Evolutionary conservation across 2,113 vertebrate species (phyloP), one percentile per base, ranked within the genome.

Genomic region (Todiramphus saurophagus): DNA sequence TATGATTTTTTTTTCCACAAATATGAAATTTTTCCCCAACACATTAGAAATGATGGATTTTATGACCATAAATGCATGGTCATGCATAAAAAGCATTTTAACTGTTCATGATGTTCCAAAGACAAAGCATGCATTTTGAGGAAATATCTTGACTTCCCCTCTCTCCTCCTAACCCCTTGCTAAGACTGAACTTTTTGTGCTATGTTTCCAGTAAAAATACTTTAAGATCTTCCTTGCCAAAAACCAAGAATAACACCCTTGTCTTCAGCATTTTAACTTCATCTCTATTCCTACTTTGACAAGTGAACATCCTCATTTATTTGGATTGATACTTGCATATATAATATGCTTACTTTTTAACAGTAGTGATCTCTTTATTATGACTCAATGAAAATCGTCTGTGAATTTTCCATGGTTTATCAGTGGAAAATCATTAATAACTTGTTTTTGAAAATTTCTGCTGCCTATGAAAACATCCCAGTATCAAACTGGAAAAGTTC

Each of bases 401-500:
- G 12, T 2, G 0, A 37, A 35, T 89, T 83, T 83, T 78, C 51
- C 1, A 0, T 0, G 0, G 21, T 66, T 92, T 90, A 41, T 79
- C 67, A 16, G 28, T 27, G 25, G 48, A 82, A 88, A 76, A 46
- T 14, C 0, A 51, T 77, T 78, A 7, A 2, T 13, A 33, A 51
- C 59, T 60, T 90, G 48, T 30, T 85, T 46, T 21, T 70, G 7
- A 55, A 75, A 68, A 68, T 37, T 55, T 83, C 62, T 68, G 16
- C 27, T 87, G 62, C n/a, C 23, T 41, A 2, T 21, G 41, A 84
- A 94, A 95, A 84, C 19, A 75, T 50, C n/a, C n/a, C 56, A 67
- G 6, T 30, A 35, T 59, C 46, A 33, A 89, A 77, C 8, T 64
- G 60, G 33, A 63, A 43, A 86, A 39, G n/a, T 74, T 92, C 27